Evolutionary conservation across 2,888 invertebrate species (phyloP), one percentile per base, ranked within the genome.

Genomic region (Bhutanitis thaidina): DNA sequence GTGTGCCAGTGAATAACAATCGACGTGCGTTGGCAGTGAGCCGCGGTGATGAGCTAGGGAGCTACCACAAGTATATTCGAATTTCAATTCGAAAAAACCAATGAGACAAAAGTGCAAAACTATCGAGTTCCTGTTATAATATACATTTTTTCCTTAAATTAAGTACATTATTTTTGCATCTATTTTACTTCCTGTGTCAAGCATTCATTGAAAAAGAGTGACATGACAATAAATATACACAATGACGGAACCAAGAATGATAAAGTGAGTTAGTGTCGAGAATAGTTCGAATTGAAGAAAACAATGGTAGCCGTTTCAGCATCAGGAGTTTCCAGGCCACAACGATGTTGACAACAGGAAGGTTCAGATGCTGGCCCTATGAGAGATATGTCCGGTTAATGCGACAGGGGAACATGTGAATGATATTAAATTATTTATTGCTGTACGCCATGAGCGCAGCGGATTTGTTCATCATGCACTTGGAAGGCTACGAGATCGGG

Each of bases 1-100:
- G 69, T 62, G 71, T 64, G 71, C 69, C 70, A 65, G 71, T 77
- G 85, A 82, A 85, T 86, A 84, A 84, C 83, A 87, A 87, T 83
- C 78, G 77, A 64, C 64, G 64, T 61, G 56, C 66, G 74, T 77
- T 84, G 84, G 84, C 82, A 82, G 71, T 57, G 64, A 63, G 70
- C 74, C 69, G 65, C 58, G 61, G 67, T 71, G 70, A 74, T 73
- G 75, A 71, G 65, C 39, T 51, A 15, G 25, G 50, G 49, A 60
- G 60, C 58, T 75, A 77, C 78, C 58, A 68, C 35, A 40, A 52
- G 49, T n/a, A 5, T 16, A 12, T 12, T 34, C 7, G 5, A 7
- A 12, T 34, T 13, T 14, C 13, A 36, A 9, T 15, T 36, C 8
- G 5, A 36, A 36, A 15, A 10, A 1, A 36, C 13, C 8, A 12